Evolutionary conservation across 2,113 vertebrate species (phyloP).

Genomic region (Myrmecobius fasciatus): DNA sequence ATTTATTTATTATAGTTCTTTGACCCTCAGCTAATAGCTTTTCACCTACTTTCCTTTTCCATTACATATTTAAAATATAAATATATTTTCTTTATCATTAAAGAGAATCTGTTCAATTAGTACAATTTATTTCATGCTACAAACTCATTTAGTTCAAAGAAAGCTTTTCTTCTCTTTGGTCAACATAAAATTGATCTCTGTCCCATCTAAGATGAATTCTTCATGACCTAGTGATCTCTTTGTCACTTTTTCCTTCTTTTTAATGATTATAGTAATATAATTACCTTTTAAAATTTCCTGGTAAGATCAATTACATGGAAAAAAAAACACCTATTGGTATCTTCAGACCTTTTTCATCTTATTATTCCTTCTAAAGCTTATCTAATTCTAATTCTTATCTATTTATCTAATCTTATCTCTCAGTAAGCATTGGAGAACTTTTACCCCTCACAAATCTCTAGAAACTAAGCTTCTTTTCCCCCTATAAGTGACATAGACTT

Average conservation of each 20-base stretch:
- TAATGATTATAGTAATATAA: conserved; percentile 37
- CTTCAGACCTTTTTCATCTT: background rate
- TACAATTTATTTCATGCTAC: no score
- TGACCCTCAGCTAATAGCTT: background rate
- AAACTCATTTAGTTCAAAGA: no score
- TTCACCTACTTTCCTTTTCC: background rate
- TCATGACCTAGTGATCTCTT: background rate
- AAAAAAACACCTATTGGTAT: background rate
- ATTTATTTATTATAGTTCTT: background rate
- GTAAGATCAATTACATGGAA: background rate
- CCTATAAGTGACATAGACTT: background rate
- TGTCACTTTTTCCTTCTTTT: background rate
- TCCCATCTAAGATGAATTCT: background rate
- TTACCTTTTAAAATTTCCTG: background rate
- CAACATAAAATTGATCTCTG: no score
- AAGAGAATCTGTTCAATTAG: background rate
- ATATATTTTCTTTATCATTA: background rate
- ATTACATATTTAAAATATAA: background rate
- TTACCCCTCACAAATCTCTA: background rate
- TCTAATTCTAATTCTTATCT: conserved; percentile 13
- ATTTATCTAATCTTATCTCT: background rate
- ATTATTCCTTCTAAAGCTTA: conserved; percentile 21
- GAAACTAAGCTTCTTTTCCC: background rate
- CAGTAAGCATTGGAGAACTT: background rate
- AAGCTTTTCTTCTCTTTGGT: no score